Evolutionary conservation across 2,888 invertebrate genomes (phyloP), one percentile per base, ranked within the genome.

Genomic region (Achlya flavicornis): DNA sequence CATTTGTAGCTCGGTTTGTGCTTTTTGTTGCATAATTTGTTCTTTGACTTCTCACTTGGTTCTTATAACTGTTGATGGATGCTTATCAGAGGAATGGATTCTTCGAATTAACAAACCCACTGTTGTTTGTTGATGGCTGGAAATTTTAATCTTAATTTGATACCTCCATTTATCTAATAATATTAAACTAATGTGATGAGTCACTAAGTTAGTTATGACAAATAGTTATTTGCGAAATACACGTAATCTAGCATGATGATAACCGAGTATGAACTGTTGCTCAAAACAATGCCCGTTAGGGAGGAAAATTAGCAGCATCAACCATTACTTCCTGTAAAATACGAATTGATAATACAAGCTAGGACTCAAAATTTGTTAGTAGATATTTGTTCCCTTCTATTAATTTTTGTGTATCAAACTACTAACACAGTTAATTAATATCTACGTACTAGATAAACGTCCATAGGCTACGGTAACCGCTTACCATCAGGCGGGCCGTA

Each of bases 1-100:
- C 81, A 87, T 89, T 91, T 92, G 90, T 91, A 90, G 88, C 87
- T 85, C 82, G 75, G 73, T 91, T 92, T 91, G 92, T 92, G 92
- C 92, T 90, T 88, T 84, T 79, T 83, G 86, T 90, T 89, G 78
- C 84, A 69, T 80, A 80, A 73, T 87, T 90, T 87, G 87, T 86
- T 87, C 83, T 86, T 84, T 53, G 78, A 81, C 76, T 81, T 82
- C 79, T 80, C 79, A 82, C 79, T 84, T 86, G 76, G 73, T 77
- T 81, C 79, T 78, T 70, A 73, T 70, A 73, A 69, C 72, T 71
- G 68, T 62, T 71, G 67, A 46, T 63, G 62, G 69, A 53, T 70
- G 63, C 66, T 73, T 77, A 84, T 93, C 89, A 93, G 71, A 93
- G 92, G 80, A 93, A 93, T 69, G 93, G 93, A 76, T 93, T 93